Evolutionary conservation across 2,113 vertebrate species (phyloP).

Genomic region (Cyanoderma ruficeps): DNA sequence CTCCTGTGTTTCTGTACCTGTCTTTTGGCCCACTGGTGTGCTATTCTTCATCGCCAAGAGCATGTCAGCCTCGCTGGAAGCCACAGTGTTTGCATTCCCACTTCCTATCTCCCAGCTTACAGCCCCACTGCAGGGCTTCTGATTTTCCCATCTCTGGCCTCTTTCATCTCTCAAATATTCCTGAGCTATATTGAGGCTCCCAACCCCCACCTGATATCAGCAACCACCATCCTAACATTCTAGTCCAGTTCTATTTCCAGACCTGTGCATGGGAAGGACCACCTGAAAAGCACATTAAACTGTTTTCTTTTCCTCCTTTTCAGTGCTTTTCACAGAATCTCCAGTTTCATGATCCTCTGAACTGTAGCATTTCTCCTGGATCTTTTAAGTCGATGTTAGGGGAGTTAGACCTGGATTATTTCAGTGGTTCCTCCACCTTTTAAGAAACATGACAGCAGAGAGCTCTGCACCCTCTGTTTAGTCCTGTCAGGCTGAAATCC

Average conservation of each 20-base stretch:
- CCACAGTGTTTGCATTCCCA: neutral
- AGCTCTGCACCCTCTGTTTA: neutral
- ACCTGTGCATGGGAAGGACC: neutral
- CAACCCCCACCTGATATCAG: neutral
- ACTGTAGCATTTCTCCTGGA: neutral
- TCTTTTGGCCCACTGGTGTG: rapidly evolving
- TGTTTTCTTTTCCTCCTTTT: neutral
- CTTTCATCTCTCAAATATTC: neutral
- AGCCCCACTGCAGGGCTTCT: neutral
- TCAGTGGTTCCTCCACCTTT: neutral
- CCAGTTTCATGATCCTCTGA: neutral
- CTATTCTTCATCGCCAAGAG: neutral
- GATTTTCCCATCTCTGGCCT: neutral
- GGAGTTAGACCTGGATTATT: neutral
- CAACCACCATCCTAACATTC: neutral
- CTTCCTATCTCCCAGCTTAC: neutral
- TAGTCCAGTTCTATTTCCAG: neutral
- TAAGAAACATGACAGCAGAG: neutral
- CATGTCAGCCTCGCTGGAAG: neutral
- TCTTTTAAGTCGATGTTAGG: neutral
- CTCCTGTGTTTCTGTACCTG: neutral
- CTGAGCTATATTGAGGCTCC: neutral
- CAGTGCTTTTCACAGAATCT: neutral
- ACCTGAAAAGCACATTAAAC: neutral
- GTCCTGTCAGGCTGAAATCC: neutral